Evolutionary conservation across 2,797 vertebrate species (phyloP).

Genomic region (Takifugu ocellatus): DNA sequence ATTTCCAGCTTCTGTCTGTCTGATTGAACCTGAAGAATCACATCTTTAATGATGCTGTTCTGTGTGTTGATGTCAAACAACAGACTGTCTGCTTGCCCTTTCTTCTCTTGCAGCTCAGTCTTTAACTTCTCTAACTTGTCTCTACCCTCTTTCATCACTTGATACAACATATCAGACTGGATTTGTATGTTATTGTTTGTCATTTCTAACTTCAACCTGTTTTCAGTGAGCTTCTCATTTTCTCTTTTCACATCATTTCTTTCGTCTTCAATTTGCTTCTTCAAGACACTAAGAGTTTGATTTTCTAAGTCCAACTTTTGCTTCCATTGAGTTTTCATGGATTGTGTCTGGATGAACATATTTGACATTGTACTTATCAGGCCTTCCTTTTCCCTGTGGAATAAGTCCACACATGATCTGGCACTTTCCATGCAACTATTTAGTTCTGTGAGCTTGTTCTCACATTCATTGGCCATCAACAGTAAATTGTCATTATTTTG

Average conservation of each 20-base stretch:
- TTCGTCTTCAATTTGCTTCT: no score
- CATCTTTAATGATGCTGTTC: no score
- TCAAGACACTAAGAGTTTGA: no score
- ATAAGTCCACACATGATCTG: no score
- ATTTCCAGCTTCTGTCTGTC: no score
- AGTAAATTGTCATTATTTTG: no score
- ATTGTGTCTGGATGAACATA: slow-evolving; percentile 1
- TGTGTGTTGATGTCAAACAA: no score
- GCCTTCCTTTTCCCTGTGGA: background rate
- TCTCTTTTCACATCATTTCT: background rate
- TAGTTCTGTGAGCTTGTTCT: no score
- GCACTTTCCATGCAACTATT: no score
- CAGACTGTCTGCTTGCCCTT: no score
- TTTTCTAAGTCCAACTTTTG: background rate
- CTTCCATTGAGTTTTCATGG: background rate
- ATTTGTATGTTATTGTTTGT: background rate
- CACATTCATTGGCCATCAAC: no score
- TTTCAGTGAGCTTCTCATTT: background rate
- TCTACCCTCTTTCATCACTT: background rate
- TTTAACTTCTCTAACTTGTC: background rate
- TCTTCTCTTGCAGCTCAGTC: background rate
- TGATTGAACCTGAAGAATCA: no score
- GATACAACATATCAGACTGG: background rate
- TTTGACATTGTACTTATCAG: background rate
- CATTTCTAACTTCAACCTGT: background rate